Percentiles rank a stretch among this genome's conserved stretches.
phyloP scores from a whole-genome alignment of 2,113 vertebrate genomes.

The Andinoacara biseriatus region DNA sequence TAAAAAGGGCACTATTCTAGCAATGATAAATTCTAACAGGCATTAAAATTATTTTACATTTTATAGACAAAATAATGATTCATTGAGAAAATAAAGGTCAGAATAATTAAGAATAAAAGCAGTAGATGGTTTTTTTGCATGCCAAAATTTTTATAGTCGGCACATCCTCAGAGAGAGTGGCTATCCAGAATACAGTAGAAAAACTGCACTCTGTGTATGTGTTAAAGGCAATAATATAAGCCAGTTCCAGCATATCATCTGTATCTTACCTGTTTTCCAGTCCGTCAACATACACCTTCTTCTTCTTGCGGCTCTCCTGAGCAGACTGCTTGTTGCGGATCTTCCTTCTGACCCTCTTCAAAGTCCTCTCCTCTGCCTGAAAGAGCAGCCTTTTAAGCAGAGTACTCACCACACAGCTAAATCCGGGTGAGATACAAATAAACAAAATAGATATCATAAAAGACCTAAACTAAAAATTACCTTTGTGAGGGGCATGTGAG shows the following conservation, averaged over 20 bases:
- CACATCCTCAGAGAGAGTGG: not conserved
- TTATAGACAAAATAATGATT: no score
- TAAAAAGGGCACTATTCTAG: no score
- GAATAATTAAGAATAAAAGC: no score
- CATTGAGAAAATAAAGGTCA: no score
- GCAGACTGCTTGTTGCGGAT: constrained; percentile 92
- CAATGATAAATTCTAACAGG: no score
- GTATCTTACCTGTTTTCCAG: constrained; percentile 87
- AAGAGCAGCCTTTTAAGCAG: constrained; percentile 19
- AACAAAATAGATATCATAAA: not conserved
- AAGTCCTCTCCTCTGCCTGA: constrained; percentile 86
- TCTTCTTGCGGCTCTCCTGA: constrained; percentile 89
- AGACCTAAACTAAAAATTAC: constrained; percentile 64
- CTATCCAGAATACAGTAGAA: not conserved
- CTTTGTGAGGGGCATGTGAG: constrained; percentile 87
- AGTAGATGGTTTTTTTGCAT: no score
- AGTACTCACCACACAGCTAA: constrained; percentile 1
- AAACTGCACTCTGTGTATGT: no score
- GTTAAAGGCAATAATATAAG: no score
- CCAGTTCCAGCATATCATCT: not conserved
- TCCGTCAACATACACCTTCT: constrained; percentile 88
- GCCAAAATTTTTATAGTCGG: not conserved
- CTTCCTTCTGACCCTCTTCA: constrained; percentile 89
- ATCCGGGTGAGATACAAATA: not conserved
- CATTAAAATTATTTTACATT: no score